Percentiles rank a stretch among this genome's conserved stretches.
Conservation (phyloP, 2,888 invertebrate species). For the Lithophane leautieri region DNA sequence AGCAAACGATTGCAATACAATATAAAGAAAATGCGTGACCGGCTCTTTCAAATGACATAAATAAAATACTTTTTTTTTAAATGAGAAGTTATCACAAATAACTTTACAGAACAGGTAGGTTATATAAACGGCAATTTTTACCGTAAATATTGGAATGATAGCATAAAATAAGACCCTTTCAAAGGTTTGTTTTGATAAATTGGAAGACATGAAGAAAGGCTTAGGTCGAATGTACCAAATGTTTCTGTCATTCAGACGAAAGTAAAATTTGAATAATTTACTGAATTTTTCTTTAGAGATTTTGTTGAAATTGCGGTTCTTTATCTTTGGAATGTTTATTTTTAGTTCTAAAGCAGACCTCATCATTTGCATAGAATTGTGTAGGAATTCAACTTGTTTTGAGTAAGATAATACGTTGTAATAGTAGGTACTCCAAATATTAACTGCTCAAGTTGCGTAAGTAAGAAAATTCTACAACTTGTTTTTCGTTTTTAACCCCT, state of each 20-base stretch:
- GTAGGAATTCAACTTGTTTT: background rate
- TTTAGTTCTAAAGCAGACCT: conserved; percentile 13
- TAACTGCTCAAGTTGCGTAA: background rate
- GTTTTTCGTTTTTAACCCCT: background rate
- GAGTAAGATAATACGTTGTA: background rate
- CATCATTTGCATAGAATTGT: background rate
- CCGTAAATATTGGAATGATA: conserved; percentile 65
- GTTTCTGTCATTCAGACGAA: conserved; percentile 67
- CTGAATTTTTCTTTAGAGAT: conserved; percentile 42
- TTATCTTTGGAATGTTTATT: conserved; percentile 36
- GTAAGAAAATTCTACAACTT: background rate
- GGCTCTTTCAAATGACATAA: background rate
- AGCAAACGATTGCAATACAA: background rate
- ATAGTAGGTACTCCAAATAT: background rate
- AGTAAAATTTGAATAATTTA: conserved; percentile 70
- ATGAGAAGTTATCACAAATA: conserved; percentile 15
- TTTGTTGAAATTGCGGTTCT: conserved; percentile 34
- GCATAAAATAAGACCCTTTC: conserved; percentile 66
- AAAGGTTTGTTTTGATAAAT: conserved; percentile 77
- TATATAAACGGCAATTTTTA: conserved; percentile 59
- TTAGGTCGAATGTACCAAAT: conserved; percentile 71
- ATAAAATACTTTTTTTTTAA: conserved; percentile 15
- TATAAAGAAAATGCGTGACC: background rate
- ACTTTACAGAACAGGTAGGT: conserved; percentile 43
- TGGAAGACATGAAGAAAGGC: conserved; percentile 72